These are phyloP conservation scores for Noctilio leporinus DNA, from an alignment of 2,113 vertebrate species.

Conservation along the genomic window DNA sequence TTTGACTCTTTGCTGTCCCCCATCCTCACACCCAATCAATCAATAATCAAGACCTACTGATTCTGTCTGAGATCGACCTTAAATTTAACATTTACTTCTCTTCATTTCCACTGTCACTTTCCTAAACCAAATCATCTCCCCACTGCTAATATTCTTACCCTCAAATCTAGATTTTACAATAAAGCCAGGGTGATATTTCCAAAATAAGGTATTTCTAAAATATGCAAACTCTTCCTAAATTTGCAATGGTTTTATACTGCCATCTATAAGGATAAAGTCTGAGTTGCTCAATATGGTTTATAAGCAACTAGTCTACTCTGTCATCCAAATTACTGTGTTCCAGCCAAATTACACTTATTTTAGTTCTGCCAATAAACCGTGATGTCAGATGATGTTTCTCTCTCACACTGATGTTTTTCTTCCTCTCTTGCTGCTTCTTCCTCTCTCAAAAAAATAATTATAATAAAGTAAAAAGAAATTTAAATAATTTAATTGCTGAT, in stretches of 20 bases:
- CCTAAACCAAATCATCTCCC: background rate
- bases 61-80: background rate
- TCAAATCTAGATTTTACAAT: slow-evolving; percentile 1
- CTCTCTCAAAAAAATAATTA: too few relatives aligned
- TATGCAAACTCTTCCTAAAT: background rate
- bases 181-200: background rate
- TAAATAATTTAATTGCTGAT: too few relatives aligned
- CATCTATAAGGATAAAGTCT: background rate
- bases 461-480: too few relatives aligned
- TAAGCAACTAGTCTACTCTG: background rate
- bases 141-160: background rate
- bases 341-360: background rate
- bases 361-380: background rate
- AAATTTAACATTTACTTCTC: background rate
- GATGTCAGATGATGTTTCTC: background rate
- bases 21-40: background rate
- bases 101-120: background rate
- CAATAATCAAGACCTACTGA: background rate
- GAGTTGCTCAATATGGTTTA: background rate
- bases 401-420: too few relatives aligned
- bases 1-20: background rate
- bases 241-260: background rate
- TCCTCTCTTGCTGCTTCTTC: too few relatives aligned
- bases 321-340: background rate
- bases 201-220: slow-evolving; percentile 10